These are phyloP conservation scores for Macrophya alboannulata DNA, from an alignment of 2,888 invertebrate species.

Conservation along the genomic window DNA sequence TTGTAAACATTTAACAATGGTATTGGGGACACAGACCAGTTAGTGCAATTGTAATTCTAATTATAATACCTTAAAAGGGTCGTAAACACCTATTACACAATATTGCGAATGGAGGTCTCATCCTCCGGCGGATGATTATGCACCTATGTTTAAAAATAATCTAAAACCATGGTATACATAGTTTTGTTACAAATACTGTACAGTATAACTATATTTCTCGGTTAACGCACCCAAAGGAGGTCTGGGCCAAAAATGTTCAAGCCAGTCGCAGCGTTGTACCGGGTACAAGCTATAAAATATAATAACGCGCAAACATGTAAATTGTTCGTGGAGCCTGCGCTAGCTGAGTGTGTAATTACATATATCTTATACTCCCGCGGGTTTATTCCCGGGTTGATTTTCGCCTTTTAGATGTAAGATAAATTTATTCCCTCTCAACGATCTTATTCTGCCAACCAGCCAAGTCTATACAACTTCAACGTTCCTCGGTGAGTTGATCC, in stretches of 20 bases:
- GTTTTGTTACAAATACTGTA: not conserved
- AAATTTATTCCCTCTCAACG: not conserved
- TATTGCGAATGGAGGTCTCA: constrained; percentile 25
- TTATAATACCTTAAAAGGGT: not conserved
- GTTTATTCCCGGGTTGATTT: constrained; percentile 30
- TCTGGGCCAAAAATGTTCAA: constrained; percentile 36
- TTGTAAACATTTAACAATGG: constrained; percentile 32
- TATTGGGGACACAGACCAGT: not conserved
- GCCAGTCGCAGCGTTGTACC: not conserved
- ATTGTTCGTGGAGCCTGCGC: constrained; percentile 29
- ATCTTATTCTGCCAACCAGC: constrained; percentile 27
- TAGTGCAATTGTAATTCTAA: constrained; percentile 42
- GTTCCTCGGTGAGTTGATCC: constrained; percentile 8
- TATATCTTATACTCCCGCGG: not conserved
- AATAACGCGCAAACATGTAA: constrained; percentile 36
- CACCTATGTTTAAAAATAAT: not conserved
- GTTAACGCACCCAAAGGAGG: constrained; percentile 40
- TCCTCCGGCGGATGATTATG: constrained; percentile 23
- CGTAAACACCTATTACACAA: constrained; percentile 33
- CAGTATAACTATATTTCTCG: not conserved
- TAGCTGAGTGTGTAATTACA: constrained; percentile 32
- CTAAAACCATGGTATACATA: not conserved
- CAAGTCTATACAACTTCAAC: constrained; percentile 1
- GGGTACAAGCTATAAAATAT: constrained; percentile 45
- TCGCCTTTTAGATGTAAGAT: not conserved